Evolutionary conservation across 2,113 vertebrate species (phyloP).

Genomic region (Ptyas mucosa): DNA sequence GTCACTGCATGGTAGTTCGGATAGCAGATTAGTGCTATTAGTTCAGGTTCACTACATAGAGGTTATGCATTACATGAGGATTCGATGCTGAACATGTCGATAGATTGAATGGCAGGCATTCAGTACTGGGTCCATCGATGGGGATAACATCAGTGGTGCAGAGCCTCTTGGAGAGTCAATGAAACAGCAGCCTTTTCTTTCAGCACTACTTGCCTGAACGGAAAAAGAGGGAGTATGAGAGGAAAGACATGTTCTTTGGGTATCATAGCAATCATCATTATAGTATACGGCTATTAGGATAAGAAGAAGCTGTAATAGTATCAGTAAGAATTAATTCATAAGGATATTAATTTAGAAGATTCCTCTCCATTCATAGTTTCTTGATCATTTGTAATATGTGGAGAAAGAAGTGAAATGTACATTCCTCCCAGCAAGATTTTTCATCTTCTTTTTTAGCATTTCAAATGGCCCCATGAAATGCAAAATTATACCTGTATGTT

Average conservation of each 20-base stretch:
- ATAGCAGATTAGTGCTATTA: constrained; percentile 21
- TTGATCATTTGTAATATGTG: not conserved
- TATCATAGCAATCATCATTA: not conserved
- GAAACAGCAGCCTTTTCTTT: not conserved
- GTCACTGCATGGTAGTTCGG: rapidly evolving
- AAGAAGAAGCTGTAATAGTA: not conserved
- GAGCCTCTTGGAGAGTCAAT: not conserved
- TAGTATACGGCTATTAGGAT: not conserved
- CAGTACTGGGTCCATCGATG: not conserved
- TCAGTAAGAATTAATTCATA: not conserved
- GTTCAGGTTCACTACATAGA: not conserved
- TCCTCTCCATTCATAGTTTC: not conserved
- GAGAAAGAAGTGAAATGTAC: not conserved
- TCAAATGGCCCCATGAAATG: not conserved
- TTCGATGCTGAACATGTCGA: not conserved
- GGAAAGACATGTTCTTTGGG: not conserved
- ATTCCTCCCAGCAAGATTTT: not conserved
- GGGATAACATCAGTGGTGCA: not conserved
- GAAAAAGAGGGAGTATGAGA: not conserved
- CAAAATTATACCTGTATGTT: not conserved
- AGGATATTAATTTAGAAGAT: not conserved
- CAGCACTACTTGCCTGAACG: not conserved
- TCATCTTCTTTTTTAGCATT: not conserved
- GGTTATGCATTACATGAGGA: not conserved
- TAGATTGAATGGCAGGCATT: not conserved